phyloP scores from a whole-genome alignment of 2,888 invertebrate species.

The Meganola albula region DNA sequence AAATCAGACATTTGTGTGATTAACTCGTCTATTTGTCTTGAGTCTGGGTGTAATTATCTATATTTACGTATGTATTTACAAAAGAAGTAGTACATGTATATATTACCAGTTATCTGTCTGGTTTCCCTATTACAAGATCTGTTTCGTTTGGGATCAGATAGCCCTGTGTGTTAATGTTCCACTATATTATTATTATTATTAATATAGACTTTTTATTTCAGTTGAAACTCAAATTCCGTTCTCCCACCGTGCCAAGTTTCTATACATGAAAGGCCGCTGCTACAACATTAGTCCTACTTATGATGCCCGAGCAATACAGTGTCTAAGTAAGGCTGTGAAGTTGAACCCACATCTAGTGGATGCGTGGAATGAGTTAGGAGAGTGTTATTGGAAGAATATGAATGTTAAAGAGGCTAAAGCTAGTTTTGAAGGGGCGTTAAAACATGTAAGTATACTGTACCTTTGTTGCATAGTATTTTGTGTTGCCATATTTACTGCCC shows the following conservation, averaged over 20 bases:
- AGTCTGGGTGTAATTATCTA: no score
- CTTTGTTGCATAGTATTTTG: no score
- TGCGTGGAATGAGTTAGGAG: constrained; percentile 94
- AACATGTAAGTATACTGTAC: constrained; percentile 81
- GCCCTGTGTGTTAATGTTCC: no score
- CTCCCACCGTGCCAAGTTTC: constrained; percentile 73
- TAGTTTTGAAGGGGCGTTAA: constrained; percentile 88
- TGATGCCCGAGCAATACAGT: constrained; percentile 83
- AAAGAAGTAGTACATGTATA: no score
- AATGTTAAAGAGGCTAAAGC: constrained; percentile 88
- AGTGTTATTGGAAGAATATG: constrained; percentile 92
- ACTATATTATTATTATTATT: no score
- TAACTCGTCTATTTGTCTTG: no score
- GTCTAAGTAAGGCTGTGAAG: constrained; percentile 89
- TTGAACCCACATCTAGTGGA: constrained; percentile 87
- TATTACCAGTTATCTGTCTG: no score
- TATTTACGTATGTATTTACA: no score
- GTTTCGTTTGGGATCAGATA: no score
- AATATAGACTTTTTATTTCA: no score
- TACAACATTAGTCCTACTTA: constrained; percentile 84
- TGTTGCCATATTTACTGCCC: constrained; percentile 4
- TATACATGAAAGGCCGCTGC: constrained; percentile 84
- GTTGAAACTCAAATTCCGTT: constrained; percentile 51
- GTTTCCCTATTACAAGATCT: no score
- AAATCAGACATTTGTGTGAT: no score